phyloP scores from a whole-genome alignment of 2,888 invertebrate species.

The Stenoptilia bipunctidactyla region DNA sequence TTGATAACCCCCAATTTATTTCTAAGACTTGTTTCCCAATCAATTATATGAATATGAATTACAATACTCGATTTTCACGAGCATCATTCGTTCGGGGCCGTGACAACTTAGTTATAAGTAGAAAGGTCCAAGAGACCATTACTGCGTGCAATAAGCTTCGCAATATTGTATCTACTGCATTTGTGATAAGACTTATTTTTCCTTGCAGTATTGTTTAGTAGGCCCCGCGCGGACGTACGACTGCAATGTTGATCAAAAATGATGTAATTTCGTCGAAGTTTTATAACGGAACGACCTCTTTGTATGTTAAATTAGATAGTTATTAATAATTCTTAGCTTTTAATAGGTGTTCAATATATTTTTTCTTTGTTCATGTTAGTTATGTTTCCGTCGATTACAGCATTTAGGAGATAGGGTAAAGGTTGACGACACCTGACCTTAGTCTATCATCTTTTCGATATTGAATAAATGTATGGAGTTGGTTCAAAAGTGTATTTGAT shows the following conservation, averaged over 20 bases:
- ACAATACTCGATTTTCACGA: background rate
- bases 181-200: constrained; percentile 42
- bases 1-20: too few species aligned
- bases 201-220: constrained; percentile 31
- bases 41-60: too few species aligned
- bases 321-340: constrained; percentile 59
- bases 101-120: constrained; percentile 29
- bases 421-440: background rate
- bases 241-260: constrained; percentile 2
- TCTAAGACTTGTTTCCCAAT: too few species aligned
- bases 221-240: constrained; percentile 6
- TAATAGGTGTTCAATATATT: constrained; percentile 68
- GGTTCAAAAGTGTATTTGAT: too few species aligned
- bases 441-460: too few species aligned
- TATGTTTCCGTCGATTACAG: constrained; percentile 28
- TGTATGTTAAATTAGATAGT: constrained; percentile 59
- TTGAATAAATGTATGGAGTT: too few species aligned
- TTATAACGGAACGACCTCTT: constrained; percentile 42
- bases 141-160: constrained; percentile 29
- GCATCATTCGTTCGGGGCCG: constrained; percentile 28
- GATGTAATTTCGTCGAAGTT: constrained; percentile 15
- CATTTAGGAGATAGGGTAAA: constrained; percentile 35
- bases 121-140: constrained; percentile 10
- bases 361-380: constrained; percentile 31
- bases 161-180: constrained; percentile 34